Evolutionary conservation across 2,797 vertebrate genomes (phyloP), one percentile per base, ranked within the genome.

Genomic region (Syngnathus rostellatus): DNA sequence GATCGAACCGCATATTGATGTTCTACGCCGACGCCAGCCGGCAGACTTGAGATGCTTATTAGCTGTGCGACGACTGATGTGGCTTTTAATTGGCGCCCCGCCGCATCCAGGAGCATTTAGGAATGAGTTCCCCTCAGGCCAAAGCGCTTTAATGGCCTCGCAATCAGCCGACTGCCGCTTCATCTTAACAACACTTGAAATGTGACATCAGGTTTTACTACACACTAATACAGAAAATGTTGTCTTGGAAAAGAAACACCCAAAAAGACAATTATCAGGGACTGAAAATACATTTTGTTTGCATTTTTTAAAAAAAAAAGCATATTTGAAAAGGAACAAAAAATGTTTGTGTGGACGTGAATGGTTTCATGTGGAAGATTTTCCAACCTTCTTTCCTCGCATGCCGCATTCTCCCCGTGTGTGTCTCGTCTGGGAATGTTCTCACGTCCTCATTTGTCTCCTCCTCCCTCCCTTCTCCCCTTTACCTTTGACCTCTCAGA

Each of bases 401-500:
- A 45, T 46, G 61, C 31, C 63, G 10, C 17, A n/a, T 54, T 64
- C 19, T 6, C 31, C 25, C 39, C 46, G 10, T 11, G 12, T 38
- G 10, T 17, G 43, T 46, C 31, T 53, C 17, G 14, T 63, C 19
- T 46, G 5, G 25, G 31, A 37, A 46, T 7, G 45, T 53, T 53
- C 17, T 64, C 50, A 25, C 39, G 48, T 39, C 23, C 5, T 48
- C 40, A 10, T 38, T 43, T 54, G 38, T 64, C 63, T 64, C 38
- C 25, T 51, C 62, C 37, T 45, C 54, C 61, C 23, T 45, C 54
- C 61, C 23, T 9, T 5, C 65, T 57, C 60, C 40, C 0, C 73
- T 14, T 81, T 70, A 75, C 74, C 73, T 77, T 64, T 83, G 63
- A 73, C 78, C 82, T 83, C 73, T 85, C 88, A 92, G 91, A 92